Base-by-base conservation (phyloP, 2,888 invertebrate genomes). In the Aelia acuminata region DNA sequence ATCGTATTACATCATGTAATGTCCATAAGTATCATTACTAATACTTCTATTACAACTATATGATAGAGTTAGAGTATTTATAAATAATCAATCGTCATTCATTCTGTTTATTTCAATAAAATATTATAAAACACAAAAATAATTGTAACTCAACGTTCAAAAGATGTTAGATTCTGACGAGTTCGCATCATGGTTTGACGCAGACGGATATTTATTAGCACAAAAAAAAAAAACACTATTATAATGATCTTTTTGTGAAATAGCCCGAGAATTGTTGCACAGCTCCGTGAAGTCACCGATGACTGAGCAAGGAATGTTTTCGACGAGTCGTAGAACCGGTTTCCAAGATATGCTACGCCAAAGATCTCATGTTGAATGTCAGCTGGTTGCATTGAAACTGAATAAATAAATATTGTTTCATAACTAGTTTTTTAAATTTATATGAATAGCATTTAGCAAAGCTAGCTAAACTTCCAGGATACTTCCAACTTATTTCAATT, bases 251-350 rank as follows among this genome's bases (percentile, higher is more conserved):
- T n/a, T 26, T 57, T 26, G 22, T 57, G 26, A 26, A 26, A 57
- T 57, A 26, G 57, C 57, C 26, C 26, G 13, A 57, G 2, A 13
- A 26, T 57, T 57, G 57, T 13, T 26, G 57, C 26, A 57, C 18
- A 13, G 26, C 13, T 13, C 26, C 15, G 2, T 57, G 11, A 57
- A 57, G n/a, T 57, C 3, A 57, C 13, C 57, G 26, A 57, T n/a
- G 26, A 26, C 26, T 57, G 57, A 57, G 57, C 31, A 57, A 57
- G 57, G 57, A 57, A 57, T 57, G 57, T 57, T 57, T 57, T 57
- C 57, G 57, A 57, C 10, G 57, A 57, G 57, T 57, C 57, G 26
- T 57, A 57, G 57, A 57, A 57, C 57, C 57, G 57, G 57, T 57
- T 57, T 57, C n/a, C n/a, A 26, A 57, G 53, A 57, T 10, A 26